Evolutionary conservation across 2,797 vertebrate species (phyloP).

Genomic region (Coilia nasus): DNA sequence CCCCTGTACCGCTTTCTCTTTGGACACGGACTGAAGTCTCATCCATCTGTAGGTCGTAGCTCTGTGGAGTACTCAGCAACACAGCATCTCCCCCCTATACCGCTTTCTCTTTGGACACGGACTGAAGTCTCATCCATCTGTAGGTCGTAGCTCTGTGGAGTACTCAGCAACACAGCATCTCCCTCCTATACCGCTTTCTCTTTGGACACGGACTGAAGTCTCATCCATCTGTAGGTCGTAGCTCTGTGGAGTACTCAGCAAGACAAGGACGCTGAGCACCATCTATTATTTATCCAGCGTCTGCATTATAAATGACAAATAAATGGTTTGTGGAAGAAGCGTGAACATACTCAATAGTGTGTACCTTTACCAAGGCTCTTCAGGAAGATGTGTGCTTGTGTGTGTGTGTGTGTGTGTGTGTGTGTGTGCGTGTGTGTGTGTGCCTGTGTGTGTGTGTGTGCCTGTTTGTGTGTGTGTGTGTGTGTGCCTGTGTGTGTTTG

Average conservation of each 20-base stretch:
- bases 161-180: not conserved
- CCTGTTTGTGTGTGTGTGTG: too few species aligned
- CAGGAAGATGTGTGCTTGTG: too few species aligned
- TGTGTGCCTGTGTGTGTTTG: too few species aligned
- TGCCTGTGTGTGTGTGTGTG: not conserved
- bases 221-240: not conserved
- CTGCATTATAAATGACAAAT: constrained; percentile 34
- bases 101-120: not conserved
- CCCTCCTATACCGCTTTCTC: not conserved
- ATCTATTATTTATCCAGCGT: constrained; percentile 27
- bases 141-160: not conserved
- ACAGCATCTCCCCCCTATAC: too few species aligned
- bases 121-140: not conserved
- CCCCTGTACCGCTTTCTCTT: too few species aligned
- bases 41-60: not conserved
- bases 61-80: not conserved
- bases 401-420: too few species aligned
- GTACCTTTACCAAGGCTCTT: not conserved
- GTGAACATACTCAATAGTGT: constrained; percentile 11
- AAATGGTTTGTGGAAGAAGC: constrained; percentile 33
- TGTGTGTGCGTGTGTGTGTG: not conserved
- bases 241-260: not conserved
- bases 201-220: too few species aligned
- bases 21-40: not conserved
- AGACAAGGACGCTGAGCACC: constrained; percentile 2